Evolutionary conservation across 2,797 vertebrate genomes (phyloP).

Genomic region (Pampus argenteus): DNA sequence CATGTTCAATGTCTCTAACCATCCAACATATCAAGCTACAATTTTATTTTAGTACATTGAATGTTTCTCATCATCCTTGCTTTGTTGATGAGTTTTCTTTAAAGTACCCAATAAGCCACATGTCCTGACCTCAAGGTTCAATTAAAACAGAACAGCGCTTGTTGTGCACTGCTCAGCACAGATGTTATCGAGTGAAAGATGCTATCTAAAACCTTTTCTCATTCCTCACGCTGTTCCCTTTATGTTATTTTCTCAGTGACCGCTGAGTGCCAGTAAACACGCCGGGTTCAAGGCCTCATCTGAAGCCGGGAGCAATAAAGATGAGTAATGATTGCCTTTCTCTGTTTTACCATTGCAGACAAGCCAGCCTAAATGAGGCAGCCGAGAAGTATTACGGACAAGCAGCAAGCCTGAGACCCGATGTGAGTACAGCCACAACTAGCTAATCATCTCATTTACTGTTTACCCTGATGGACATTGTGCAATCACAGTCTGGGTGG

Average conservation of each 20-base stretch:
- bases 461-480: slow-evolving; percentile 58
- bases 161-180: slow-evolving; percentile 36
- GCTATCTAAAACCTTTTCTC: slow-evolving; percentile 44
- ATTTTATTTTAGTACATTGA: slow-evolving; percentile 4
- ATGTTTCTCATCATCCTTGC: slow-evolving; percentile 14
- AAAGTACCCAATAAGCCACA: slow-evolving; percentile 37
- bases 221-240: slow-evolving; percentile 48
- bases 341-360: slow-evolving; percentile 85
- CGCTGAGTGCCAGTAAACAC: slow-evolving; percentile 63
- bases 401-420: slow-evolving; percentile 94
- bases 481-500: slow-evolving; percentile 61
- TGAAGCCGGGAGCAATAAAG: slow-evolving; percentile 74
- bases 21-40: background rate
- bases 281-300: slow-evolving; percentile 69
- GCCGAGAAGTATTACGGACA: slow-evolving; percentile 96
- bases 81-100: slow-evolving; percentile 36
- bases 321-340: slow-evolving; percentile 73
- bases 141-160: slow-evolving; percentile 55
- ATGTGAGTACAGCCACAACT: slow-evolving; percentile 88
- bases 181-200: slow-evolving; percentile 56
- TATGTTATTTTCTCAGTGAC: slow-evolving; percentile 74
- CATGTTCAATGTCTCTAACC: slow-evolving; percentile 16
- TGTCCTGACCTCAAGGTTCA: slow-evolving; percentile 54
- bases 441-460: slow-evolving; percentile 52
- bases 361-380: slow-evolving; percentile 97